Percentiles rank a stretch among this genome's conserved stretches.
These are phyloP conservation scores for Rhopalosiphum maidis DNA, from an alignment of 1,140 invertebrate genomes.

Conservation along the genomic window DNA sequence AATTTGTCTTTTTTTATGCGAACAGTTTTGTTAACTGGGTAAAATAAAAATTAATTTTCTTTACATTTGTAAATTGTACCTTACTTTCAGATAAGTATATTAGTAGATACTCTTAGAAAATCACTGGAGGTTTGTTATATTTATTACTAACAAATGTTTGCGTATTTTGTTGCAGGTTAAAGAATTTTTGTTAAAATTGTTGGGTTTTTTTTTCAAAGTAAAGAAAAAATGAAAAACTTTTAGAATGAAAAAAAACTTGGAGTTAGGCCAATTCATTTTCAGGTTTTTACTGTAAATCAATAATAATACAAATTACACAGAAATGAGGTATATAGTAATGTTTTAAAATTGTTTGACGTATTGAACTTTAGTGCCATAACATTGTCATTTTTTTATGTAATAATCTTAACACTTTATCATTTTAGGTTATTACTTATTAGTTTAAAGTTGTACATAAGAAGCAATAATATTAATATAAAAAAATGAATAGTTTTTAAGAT, in stretches of 20 bases:
- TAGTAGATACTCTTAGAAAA: not conserved
- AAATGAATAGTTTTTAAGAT: not conserved
- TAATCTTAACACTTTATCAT: not conserved
- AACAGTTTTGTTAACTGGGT: not conserved
- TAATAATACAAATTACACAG: not conserved
- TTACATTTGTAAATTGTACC: not conserved
- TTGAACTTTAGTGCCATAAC: not conserved
- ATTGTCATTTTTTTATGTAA: not conserved
- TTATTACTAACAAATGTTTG: not conserved
- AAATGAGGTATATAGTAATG: not conserved
- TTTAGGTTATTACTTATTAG: not conserved
- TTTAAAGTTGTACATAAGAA: not conserved
- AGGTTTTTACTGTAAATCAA: slow-evolving; percentile 27
- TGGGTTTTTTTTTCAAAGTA: not conserved
- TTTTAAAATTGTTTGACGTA: not conserved
- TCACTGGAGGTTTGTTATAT: not conserved
- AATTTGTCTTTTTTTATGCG: not conserved
- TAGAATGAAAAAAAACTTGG: not conserved
- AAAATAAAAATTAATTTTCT: not conserved
- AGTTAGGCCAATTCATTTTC: not conserved
- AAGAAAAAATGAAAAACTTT: slow-evolving; percentile 13
- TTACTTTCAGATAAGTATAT: not conserved
- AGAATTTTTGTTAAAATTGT: not conserved
- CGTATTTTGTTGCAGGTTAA: not conserved
- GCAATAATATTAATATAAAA: not conserved